Conservation (phyloP, 2,113 vertebrate genomes). For the Tympanuchus pallidicinctus region DNA sequence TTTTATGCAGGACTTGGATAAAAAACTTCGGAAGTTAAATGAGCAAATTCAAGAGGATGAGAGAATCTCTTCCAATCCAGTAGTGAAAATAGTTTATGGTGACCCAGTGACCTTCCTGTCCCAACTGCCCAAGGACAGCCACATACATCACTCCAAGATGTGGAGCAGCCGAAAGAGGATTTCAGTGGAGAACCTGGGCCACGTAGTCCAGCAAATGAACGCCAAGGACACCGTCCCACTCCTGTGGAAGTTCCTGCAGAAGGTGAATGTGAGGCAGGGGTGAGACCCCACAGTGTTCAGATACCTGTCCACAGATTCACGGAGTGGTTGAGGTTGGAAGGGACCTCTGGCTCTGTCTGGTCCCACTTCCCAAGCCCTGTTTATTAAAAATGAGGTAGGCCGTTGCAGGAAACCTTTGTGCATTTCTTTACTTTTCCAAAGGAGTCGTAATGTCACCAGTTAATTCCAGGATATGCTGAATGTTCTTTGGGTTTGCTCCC, state of each 20-base stretch:
- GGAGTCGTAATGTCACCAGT: not conserved
- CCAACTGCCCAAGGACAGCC: slow-evolving; percentile 76
- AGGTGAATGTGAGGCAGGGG: slow-evolving; percentile 67
- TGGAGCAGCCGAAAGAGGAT: slow-evolving; percentile 89
- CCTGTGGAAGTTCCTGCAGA: slow-evolving; percentile 90
- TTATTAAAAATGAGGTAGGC: not conserved
- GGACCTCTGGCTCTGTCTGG: not conserved
- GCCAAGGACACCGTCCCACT: slow-evolving; percentile 84
- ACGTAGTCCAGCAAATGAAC: slow-evolving; percentile 86
- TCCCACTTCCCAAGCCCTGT: not conserved
- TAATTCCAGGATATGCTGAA: not conserved
- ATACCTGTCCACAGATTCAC: not conserved
- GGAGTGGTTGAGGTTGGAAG: not conserved
- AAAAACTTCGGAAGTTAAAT: slow-evolving; percentile 79
- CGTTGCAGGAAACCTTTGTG: not conserved
- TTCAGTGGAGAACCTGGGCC: slow-evolving; percentile 83
- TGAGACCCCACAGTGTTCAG: not conserved
- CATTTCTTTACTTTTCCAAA: not conserved
- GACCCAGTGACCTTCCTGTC: slow-evolving; percentile 83
- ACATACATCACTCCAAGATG: slow-evolving; percentile 83
- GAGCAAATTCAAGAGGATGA: slow-evolving; percentile 82
- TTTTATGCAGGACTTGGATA: slow-evolving; percentile 81
- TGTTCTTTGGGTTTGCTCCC: not conserved
- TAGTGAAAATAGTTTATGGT: slow-evolving; percentile 86
- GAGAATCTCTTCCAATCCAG: slow-evolving; percentile 82